Conservation (phyloP, 2,113 vertebrate species). For the Tyrannus savana region DNA sequence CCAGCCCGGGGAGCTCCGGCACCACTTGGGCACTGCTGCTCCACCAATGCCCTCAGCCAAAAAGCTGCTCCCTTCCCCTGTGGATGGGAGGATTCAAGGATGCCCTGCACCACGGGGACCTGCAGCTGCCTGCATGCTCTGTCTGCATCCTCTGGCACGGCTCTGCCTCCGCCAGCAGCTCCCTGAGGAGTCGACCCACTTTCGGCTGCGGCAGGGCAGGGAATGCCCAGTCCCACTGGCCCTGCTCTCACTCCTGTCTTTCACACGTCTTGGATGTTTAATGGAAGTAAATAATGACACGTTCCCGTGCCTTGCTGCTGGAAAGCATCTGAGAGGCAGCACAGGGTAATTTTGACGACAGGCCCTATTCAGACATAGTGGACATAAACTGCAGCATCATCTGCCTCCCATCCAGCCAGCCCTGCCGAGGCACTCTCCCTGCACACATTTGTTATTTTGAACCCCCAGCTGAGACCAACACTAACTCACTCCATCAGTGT, state of each 20-base stretch:
- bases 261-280: neutral
- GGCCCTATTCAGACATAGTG: fast-evolving
- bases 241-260: neutral
- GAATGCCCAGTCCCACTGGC: neutral
- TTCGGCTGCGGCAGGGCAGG: neutral
- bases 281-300: neutral
- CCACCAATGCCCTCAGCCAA: neutral
- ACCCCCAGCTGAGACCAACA: neutral
- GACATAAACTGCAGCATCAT: neutral
- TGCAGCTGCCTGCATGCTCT: neutral
- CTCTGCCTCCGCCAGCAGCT: neutral
- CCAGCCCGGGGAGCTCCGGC: neutral
- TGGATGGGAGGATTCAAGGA: neutral
- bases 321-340: neutral
- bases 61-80: neutral
- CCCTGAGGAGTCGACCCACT: neutral
- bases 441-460: neutral
- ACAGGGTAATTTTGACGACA: neutral
- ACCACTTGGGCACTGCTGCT: neutral
- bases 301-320: neutral
- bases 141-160: neutral
- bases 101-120: neutral
- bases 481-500: neutral
- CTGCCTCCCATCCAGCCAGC: neutral
- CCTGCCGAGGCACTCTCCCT: neutral